phyloP scores from a whole-genome alignment of 2,797 vertebrate genomes.

The Neosilurus mollespiculum region DNA sequence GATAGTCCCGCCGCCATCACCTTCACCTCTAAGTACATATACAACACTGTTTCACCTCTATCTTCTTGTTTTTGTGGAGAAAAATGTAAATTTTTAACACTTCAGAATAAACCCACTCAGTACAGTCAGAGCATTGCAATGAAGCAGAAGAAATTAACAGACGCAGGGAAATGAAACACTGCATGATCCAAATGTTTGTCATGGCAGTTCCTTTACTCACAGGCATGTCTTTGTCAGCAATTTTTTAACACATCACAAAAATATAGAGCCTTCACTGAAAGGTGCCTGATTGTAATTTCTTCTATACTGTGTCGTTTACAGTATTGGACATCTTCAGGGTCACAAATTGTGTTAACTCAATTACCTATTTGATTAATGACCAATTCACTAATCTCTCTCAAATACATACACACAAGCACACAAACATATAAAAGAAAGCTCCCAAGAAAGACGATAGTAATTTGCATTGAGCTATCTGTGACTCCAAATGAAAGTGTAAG shows the following conservation, averaged over 20 bases:
- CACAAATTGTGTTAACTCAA: conserved; percentile 16
- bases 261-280: conserved; percentile 34
- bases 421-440: conserved; percentile 31
- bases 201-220: conserved; percentile 6
- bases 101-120: conserved; percentile 1
- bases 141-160: conserved; percentile 28
- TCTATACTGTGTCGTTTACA: conserved; percentile 29
- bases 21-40: background rate
- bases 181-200: conserved; percentile 30
- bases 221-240: conserved; percentile 34
- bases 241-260: conserved; percentile 46
- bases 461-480: conserved; percentile 56
- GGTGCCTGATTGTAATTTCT: conserved; percentile 45
- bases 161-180: conserved; percentile 20
- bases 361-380: conserved; percentile 18
- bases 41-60: background rate
- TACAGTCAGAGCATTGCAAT: conserved; percentile 6
- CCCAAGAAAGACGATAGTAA: conserved; percentile 50
- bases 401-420: conserved; percentile 27
- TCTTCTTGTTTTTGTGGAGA: background rate
- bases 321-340: conserved; percentile 33
- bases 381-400: conserved; percentile 18
- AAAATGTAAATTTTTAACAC: background rate
- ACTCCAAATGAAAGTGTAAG: conserved; percentile 43
- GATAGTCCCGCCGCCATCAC: background rate